phyloP scores from a whole-genome alignment of 2,888 invertebrate species.

The Maniola hyperantus region DNA sequence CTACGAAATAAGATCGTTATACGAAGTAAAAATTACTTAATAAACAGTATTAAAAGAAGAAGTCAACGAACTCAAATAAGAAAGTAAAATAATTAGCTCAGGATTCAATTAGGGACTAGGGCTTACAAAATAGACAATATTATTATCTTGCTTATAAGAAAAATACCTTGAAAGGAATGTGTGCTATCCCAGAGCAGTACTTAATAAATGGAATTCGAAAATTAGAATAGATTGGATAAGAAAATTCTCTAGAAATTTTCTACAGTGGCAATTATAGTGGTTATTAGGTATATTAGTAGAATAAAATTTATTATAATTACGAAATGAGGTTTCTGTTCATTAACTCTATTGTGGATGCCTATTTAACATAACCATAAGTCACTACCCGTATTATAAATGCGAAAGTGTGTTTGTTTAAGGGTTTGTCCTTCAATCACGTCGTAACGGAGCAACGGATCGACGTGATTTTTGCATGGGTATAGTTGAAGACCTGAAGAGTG shows the following conservation, averaged over 20 bases:
- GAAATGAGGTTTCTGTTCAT: too few relatives aligned
- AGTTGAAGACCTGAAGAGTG: too few relatives aligned
- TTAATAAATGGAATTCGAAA: conserved; percentile 5
- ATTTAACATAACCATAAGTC: too few relatives aligned
- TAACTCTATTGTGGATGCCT: too few relatives aligned
- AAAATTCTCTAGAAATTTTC: background rate
- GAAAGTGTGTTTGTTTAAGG: too few relatives aligned
- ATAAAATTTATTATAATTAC: too few relatives aligned
- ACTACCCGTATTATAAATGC: too few relatives aligned
- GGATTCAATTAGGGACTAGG: conserved; percentile 1
- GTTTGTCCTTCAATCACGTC: too few relatives aligned
- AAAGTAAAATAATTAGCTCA: conserved; percentile 9
- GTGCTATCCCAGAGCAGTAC: background rate
- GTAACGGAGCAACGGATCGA: too few relatives aligned
- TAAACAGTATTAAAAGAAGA: background rate
- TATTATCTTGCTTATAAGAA: background rate
- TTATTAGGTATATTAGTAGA: too few relatives aligned
- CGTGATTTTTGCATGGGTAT: too few relatives aligned
- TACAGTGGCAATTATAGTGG: background rate
- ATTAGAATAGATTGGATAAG: conserved; percentile 1
- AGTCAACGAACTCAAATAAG: background rate
- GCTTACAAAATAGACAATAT: background rate
- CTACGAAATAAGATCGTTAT: too few relatives aligned
- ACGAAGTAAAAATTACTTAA: background rate
- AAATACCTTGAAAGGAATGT: background rate